Evolutionary conservation across 2,888 invertebrate genomes (phyloP), one percentile per base, ranked within the genome.

Genomic region (Saturnia japonica): DNA sequence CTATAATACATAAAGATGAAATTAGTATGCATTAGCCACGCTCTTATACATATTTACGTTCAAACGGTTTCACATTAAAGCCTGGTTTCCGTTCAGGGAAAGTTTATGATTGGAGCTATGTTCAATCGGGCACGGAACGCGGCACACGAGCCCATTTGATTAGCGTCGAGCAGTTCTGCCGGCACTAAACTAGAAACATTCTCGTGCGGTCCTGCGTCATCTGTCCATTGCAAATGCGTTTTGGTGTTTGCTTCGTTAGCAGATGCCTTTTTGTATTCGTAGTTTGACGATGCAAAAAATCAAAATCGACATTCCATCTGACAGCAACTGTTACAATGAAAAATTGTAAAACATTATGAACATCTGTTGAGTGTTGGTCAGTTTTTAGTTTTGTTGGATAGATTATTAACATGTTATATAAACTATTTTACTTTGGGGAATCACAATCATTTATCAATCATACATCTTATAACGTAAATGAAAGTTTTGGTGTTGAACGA

Each of bases 171-270:
- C 40, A 62, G 68, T 68, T 64, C 51, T 25, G 71, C 43, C 64
- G 57, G 62, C 70, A 54, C 64, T 43, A 43, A 51, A 62, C 70
- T 54, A 73, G 70, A 51, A 69, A 64, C 72, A 70, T 72, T 73
- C 72, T 74, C 68, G 70, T 60, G 68, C 74, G 73, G 73, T 74
- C 75, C 74, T 34, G 71, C 76, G 79, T 81, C 81, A 82, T 78
- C 78, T 81, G 78, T 79, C 82, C 78, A 83, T 82, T 84, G 73
- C 75, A 83, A 86, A 87, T 85, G 82, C 84, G 79, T 82, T 86
- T 82, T 77, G 76, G 76, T 87, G 84, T 88, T 88, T 88, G 88
- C 88, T 90, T 90, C 89, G 89, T 90, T 89, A 89, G 87, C 81
- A 78, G 79, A 78, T 74, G 73, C 79, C 71, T 83, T 84, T 84